Conservation (phyloP, 1,140 invertebrate species). For the Drosophila grimshawi region DNA sequence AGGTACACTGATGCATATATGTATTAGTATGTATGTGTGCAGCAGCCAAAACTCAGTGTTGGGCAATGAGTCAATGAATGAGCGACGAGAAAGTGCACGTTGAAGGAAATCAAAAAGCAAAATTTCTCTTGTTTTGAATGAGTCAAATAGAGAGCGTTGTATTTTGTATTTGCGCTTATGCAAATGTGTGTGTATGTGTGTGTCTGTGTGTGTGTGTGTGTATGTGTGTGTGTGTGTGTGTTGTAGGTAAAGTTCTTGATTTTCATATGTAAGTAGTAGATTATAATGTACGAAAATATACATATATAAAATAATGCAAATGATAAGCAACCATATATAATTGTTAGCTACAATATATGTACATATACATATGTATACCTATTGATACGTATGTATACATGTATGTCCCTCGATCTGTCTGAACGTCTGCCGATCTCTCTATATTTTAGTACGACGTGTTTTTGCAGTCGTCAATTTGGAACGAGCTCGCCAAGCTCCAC, state of each 20-base stretch:
- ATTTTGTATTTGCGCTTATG: background rate
- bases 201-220: conserved; percentile 21
- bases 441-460: background rate
- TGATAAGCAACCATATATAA: background rate
- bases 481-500: background rate
- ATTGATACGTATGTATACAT: background rate
- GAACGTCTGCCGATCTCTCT: background rate
- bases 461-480: conserved; percentile 5
- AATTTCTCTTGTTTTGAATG: background rate
- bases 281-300: conserved; percentile 11
- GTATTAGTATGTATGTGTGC: conserved; percentile 12
- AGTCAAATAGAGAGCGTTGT: background rate
- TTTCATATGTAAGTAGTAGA: background rate
- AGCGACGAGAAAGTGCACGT: conserved; percentile 21
- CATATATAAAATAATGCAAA: conserved; percentile 5
- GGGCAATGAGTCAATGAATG: conserved; percentile 34
- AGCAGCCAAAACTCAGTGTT: conserved; percentile 8
- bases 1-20: no score
- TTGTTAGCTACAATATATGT: background rate
- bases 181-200: background rate
- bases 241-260: conserved; percentile 16
- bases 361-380: no score
- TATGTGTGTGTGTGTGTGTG: conserved; percentile 28
- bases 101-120: conserved; percentile 1
- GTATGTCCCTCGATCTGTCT: background rate